A percentile compares a stretch with the other conserved stretches of the same genome.
phyloP scores from a whole-genome alignment of 2,888 invertebrate species.

The Andrena marginata region DNA sequence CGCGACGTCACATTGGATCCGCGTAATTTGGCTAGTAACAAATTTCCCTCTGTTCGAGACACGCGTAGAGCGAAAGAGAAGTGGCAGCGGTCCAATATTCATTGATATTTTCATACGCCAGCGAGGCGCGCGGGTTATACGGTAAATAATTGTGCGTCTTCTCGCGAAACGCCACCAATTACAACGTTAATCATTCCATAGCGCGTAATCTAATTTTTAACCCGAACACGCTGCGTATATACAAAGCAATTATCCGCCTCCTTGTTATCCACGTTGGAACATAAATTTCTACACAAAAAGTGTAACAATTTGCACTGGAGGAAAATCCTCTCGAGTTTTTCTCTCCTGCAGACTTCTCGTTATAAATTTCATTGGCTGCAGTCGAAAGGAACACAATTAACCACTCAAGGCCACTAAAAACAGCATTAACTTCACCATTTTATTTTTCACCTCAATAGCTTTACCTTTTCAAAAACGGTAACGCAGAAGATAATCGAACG shows the following conservation, averaged over 20 bases:
- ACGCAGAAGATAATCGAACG: too few species aligned
- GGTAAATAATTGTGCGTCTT: constrained; percentile 33
- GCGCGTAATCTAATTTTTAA: constrained; percentile 18
- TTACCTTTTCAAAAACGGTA: too few species aligned
- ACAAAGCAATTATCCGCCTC: constrained; percentile 1
- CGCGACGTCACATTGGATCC: constrained; percentile 41
- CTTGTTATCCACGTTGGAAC: too few species aligned
- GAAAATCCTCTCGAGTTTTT: too few species aligned
- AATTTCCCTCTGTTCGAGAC: constrained; percentile 34
- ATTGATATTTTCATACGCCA: constrained; percentile 56
- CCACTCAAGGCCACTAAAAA: too few species aligned
- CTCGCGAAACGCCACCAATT: constrained; percentile 18
- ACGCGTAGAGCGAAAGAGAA: constrained; percentile 10
- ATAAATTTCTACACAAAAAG: too few species aligned
- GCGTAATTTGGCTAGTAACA: constrained; percentile 48
- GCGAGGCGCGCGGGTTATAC: neutral
- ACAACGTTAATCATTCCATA: constrained; percentile 34
- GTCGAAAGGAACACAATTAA: too few species aligned
- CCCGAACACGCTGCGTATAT: neutral
- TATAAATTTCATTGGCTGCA: too few species aligned
- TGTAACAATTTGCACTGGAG: too few species aligned
- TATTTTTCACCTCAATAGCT: too few species aligned
- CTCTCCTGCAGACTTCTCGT: too few species aligned
- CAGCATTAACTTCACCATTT: too few species aligned
- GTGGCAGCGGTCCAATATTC: constrained; percentile 54